phyloP scores from a whole-genome alignment of 2,888 invertebrate genomes.

The Melieria picta region DNA sequence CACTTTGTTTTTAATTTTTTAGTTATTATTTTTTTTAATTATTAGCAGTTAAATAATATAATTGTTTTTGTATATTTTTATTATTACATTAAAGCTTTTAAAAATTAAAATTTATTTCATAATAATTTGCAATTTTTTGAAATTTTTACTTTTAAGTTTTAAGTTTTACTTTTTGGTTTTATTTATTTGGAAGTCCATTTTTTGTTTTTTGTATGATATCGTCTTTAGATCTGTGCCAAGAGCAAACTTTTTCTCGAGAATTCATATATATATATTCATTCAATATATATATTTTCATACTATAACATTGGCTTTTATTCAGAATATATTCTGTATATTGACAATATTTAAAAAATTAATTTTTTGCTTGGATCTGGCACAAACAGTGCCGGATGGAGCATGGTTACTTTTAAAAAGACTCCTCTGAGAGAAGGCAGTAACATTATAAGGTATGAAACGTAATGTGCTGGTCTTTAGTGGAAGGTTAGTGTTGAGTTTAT shows the following conservation, averaged over 20 bases:
- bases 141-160: conserved; percentile 30
- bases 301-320: too few relatives aligned
- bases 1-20: conserved; percentile 31
- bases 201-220: conserved; percentile 11
- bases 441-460: too few relatives aligned
- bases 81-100: neutral
- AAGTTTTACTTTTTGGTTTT: conserved; percentile 36
- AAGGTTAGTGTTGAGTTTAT: too few relatives aligned
- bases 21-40: too few relatives aligned
- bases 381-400: too few relatives aligned
- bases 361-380: too few relatives aligned
- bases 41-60: neutral
- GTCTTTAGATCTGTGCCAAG: conserved; percentile 59
- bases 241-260: conserved; percentile 51
- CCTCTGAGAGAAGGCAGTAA: too few relatives aligned
- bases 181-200: conserved; percentile 32
- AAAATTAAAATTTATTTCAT: conserved; percentile 18
- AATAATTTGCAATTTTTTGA: conserved; percentile 9
- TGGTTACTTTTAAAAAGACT: too few relatives aligned
- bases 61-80: conserved; percentile 4
- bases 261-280: conserved; percentile 1
- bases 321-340: too few relatives aligned
- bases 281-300: too few relatives aligned
- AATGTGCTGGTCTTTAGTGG: too few relatives aligned
- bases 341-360: too few relatives aligned